A percentile compares a stretch with the other conserved stretches of the same genome.
These are phyloP conservation scores for Grammomys dolichurus DNA, from an alignment of 2,113 vertebrate species.

Conservation along the genomic window DNA sequence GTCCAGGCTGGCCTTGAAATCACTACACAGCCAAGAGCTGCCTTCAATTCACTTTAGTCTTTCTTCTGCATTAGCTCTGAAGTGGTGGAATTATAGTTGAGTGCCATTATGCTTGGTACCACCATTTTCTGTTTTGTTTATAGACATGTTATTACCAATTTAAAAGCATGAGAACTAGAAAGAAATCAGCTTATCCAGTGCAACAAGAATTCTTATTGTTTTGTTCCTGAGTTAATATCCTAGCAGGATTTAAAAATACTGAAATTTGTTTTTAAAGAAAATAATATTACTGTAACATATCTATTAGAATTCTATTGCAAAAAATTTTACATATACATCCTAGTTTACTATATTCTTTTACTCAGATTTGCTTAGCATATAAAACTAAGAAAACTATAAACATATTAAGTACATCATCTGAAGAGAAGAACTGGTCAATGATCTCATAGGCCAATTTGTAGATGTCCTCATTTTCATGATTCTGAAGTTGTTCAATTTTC, in stretches of 20 bases:
- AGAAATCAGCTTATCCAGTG: neutral
- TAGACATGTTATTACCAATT: neutral
- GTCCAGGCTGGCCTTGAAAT: neutral
- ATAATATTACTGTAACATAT: neutral
- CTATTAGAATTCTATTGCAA: constrained; percentile 23
- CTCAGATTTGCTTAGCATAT: neutral
- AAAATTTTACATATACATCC: neutral
- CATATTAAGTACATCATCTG: constrained; percentile 94
- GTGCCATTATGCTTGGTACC: neutral
- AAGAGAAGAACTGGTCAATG: constrained; percentile 99
- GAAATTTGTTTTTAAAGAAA: constrained; percentile 47
- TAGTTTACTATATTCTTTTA: constrained; percentile 50
- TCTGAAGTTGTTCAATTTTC: constrained; percentile 99
- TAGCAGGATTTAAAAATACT: constrained; percentile 29
- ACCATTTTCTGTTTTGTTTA: neutral
- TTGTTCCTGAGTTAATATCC: neutral
- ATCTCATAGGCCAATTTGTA: constrained; percentile 99
- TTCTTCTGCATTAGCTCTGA: neutral
- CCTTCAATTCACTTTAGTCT: neutral
- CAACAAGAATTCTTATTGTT: constrained; percentile 17
- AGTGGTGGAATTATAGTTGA: neutral
- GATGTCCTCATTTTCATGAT: constrained; percentile 99
- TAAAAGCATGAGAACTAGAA: constrained; percentile 23
- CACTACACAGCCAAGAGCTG: neutral
- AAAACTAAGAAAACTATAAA: constrained; percentile 48